Base-by-base conservation (phyloP, 1,140 invertebrate species). In the Ctenoplectra terminalis region DNA sequence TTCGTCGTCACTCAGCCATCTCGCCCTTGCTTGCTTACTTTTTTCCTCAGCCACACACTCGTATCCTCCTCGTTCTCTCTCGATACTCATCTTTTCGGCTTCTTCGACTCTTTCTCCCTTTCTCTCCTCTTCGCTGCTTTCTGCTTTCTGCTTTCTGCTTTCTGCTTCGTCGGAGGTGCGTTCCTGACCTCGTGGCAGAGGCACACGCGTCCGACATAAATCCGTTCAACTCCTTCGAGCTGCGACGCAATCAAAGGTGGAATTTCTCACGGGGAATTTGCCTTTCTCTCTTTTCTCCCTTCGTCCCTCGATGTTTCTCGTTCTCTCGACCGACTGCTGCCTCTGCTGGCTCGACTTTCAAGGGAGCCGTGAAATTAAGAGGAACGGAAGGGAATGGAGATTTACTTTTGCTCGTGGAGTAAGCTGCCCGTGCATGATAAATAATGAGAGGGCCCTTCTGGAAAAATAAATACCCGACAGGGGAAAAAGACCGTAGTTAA, bases 361-460 rank as follows among this genome's bases (percentile, higher is more conserved):
- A n/a, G 37, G 23, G 54, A 72, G 29, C 31, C 72, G 81, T 60
- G 79, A 86, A 86, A 81, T 85, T 72, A 85, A 81, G 77, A 71
- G 46, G 56, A 15, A 75, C 48, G 52, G 54, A 61, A 48, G 43
- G 67, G 52, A 52, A 71, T 67, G 20, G 84, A 78, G 63, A 86
- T 86, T 86, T 86, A 86, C 84, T 78, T 73, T 85, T 72, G 58
- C 56, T 50, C 56, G 29, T 31, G 56, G 34, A 50, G 46, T 29
- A 61, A 73, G 46, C 69, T 61, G 52, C 43, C 29, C 20, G 56
- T 37, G 77, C 69, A 79, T 63, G 69, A 79, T 73, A 72, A 79
- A 79, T 79, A 79, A 79, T 63, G 69, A 72, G 69, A 34, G 17
- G 23, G 48, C 1, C 26, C 56, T 52, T n/a, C 29, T 29, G 69